phyloP scores from a whole-genome alignment of 2,797 vertebrate genomes.

The Serranus cabrilla region DNA sequence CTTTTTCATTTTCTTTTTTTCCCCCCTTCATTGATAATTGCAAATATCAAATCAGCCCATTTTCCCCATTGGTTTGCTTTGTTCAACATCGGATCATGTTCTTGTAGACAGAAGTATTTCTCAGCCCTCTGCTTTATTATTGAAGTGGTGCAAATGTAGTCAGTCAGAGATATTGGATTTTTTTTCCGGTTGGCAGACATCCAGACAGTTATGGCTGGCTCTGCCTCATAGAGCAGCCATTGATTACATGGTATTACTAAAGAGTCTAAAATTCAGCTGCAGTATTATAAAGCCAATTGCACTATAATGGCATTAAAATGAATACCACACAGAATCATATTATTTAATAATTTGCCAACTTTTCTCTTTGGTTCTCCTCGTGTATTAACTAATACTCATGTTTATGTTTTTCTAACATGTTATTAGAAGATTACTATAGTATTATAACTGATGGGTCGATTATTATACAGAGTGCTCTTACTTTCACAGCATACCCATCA shows the following conservation, averaged over 20 bases:
- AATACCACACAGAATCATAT: background rate
- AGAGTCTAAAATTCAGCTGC: slow-evolving; percentile 24
- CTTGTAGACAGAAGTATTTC: slow-evolving; percentile 24
- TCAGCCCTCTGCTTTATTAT: slow-evolving; percentile 8
- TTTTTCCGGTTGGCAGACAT: slow-evolving; percentile 38
- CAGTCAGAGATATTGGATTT: slow-evolving; percentile 34
- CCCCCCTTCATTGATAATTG: background rate
- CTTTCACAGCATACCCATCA: background rate
- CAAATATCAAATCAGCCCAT: background rate
- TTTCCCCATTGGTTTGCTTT: slow-evolving; percentile 3
- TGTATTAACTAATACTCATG: background rate
- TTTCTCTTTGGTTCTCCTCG: background rate
- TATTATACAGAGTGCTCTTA: background rate
- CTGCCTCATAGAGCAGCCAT: slow-evolving; percentile 36
- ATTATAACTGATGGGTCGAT: background rate
- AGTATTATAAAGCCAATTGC: background rate
- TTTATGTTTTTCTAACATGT: slow-evolving; percentile 1
- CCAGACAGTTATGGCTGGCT: slow-evolving; percentile 33
- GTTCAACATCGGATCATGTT: slow-evolving; percentile 6
- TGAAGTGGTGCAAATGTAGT: slow-evolving; percentile 29
- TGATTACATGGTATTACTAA: slow-evolving; percentile 34
- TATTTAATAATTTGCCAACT: slow-evolving; percentile 1
- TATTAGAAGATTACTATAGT: background rate
- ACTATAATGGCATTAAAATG: background rate
- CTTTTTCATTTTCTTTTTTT: background rate